Conservation (phyloP, 2,888 invertebrate genomes). For the Ennomos erosarius region DNA sequence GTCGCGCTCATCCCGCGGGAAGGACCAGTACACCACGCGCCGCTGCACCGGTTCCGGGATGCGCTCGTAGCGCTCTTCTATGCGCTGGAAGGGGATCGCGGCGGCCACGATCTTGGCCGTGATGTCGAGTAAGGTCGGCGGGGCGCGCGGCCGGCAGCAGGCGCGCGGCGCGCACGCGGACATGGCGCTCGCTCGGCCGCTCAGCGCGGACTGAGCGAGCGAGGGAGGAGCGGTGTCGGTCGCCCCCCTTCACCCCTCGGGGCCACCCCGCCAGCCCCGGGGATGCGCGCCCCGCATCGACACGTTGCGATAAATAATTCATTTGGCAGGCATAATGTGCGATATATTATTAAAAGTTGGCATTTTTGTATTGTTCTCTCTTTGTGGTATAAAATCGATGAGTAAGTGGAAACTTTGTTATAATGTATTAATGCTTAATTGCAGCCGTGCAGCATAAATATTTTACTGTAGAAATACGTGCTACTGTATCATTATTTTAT, state of each 20-base stretch:
- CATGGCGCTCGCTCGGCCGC: constrained; percentile 84
- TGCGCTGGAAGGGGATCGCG: constrained; percentile 93
- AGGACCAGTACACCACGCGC: constrained; percentile 95
- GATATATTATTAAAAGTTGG: constrained; percentile 84
- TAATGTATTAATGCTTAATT: constrained; percentile 47
- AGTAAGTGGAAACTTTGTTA: constrained; percentile 46
- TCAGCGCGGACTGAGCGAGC: constrained; percentile 78
- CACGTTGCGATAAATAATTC: constrained; percentile 83
- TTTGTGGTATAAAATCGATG: constrained; percentile 63
- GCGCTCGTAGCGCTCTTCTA: constrained; percentile 94
- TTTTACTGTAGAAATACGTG: constrained; percentile 7
- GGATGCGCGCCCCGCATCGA: constrained; percentile 80
- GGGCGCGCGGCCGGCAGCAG: constrained; percentile 85
- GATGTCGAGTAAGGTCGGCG: constrained; percentile 92
- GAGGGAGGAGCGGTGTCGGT: constrained; percentile 33
- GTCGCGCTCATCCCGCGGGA: constrained; percentile 94
- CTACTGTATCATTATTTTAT: constrained; percentile 2
- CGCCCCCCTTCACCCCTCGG: constrained; percentile 47
- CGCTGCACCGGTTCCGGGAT: constrained; percentile 96
- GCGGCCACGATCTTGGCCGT: constrained; percentile 93
- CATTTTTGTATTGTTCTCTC: constrained; percentile 76
- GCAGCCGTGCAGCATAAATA: constrained; percentile 7
- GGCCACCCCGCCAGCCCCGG: constrained; percentile 56
- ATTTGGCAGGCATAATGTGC: constrained; percentile 83
- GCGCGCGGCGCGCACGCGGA: constrained; percentile 83